These are phyloP conservation scores for Zenarchopterus dispar DNA, from an alignment of 2,797 vertebrate species.

Conservation along the genomic window DNA sequence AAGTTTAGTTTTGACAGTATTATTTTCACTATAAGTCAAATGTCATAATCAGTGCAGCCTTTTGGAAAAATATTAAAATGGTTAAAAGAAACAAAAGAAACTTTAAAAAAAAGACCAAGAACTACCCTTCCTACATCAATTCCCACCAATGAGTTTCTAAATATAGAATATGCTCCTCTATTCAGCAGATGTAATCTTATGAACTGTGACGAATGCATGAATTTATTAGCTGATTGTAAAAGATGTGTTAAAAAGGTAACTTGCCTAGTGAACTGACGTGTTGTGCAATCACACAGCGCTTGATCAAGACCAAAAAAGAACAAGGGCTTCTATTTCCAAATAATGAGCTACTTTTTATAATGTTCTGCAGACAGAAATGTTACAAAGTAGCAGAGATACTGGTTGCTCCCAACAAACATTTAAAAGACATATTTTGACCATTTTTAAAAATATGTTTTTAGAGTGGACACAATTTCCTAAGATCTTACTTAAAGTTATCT, in stretches of 20 bases:
- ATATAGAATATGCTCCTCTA: background rate
- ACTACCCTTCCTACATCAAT: background rate
- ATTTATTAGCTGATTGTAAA: background rate
- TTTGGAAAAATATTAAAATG: background rate
- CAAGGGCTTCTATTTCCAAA: background rate
- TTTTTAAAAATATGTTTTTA: too few species aligned
- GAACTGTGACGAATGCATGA: background rate
- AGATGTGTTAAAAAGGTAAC: background rate
- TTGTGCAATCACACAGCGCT: background rate
- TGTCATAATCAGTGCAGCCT: background rate
- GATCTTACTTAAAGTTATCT: background rate
- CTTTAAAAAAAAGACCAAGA: background rate
- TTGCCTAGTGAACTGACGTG: background rate
- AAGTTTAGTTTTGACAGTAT: background rate
- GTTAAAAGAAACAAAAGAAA: background rate
- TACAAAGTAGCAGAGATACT: background rate
- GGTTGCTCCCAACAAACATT: constrained; percentile 4
- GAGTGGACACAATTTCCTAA: background rate
- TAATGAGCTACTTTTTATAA: background rate
- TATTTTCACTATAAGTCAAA: constrained; percentile 11
- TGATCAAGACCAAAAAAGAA: background rate
- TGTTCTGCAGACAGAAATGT: background rate
- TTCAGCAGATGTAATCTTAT: background rate
- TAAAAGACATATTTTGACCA: constrained; percentile 5
- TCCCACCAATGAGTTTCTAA: background rate